Conservation (phyloP, 2,888 invertebrate species). For the Agyllia agylla region DNA sequence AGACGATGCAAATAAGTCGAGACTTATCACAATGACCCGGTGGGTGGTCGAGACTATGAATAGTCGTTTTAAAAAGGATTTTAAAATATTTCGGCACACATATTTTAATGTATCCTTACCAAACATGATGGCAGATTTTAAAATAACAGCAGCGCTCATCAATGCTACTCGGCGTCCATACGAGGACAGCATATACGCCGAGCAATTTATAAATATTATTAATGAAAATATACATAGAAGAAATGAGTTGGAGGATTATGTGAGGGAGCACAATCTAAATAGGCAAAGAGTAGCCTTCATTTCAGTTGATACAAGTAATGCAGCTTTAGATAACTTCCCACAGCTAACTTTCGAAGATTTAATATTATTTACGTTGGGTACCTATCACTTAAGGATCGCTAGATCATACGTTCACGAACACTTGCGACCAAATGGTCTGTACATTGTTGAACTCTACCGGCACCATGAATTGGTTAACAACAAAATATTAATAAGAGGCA, state of each 20-base stretch:
- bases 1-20: conserved; percentile 40
- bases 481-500: conserved; percentile 37
- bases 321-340: background rate
- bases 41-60: conserved; percentile 51
- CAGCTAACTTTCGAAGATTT: conserved; percentile 2
- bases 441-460: conserved; percentile 8
- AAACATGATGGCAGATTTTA: conserved; percentile 46
- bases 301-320: background rate
- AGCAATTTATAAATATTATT: conserved; percentile 27
- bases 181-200: conserved; percentile 25
- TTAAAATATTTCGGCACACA: conserved; percentile 25
- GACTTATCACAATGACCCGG: conserved; percentile 28
- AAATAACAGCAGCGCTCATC: conserved; percentile 44
- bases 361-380: conserved; percentile 40
- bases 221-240: conserved; percentile 32
- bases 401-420: conserved; percentile 66
- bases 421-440: conserved; percentile 25
- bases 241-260: conserved; percentile 30
- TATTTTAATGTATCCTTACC: conserved; percentile 36
- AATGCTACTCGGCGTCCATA: conserved; percentile 39
- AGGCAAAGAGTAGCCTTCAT: background rate
- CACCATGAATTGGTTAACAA: background rate
- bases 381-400: conserved; percentile 53
- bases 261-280: background rate
- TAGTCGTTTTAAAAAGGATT: conserved; percentile 37